phyloP scores from a whole-genome alignment of 2,888 invertebrate species.

The Trypoxylon attenuatum region DNA sequence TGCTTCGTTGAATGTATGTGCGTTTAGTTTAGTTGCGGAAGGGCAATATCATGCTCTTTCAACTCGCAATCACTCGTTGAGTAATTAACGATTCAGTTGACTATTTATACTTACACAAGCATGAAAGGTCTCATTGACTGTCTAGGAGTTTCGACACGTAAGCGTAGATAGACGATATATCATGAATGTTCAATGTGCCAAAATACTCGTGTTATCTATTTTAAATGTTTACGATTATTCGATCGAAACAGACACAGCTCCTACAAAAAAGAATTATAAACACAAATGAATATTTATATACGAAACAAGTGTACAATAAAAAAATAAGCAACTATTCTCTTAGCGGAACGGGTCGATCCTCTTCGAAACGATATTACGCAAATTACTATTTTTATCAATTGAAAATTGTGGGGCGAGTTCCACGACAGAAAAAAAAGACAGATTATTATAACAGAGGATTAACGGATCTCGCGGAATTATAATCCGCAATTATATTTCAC shows the following conservation, averaged over 20 bases:
- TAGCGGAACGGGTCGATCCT: conserved; percentile 28
- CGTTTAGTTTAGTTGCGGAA: neutral
- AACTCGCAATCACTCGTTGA: neutral
- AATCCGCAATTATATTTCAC: no score
- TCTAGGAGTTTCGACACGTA: conserved; percentile 38
- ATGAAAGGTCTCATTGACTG: conserved; percentile 42
- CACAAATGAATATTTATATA: conserved; percentile 61
- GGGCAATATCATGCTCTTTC: neutral
- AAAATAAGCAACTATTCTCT: conserved; percentile 36
- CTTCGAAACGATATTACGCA: conserved; percentile 18
- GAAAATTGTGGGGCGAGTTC: no score
- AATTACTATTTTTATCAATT: conserved; percentile 38
- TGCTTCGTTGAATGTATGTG: neutral
- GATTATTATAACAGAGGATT: no score
- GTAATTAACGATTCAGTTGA: neutral
- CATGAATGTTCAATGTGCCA: conserved; percentile 71
- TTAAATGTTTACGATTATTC: conserved; percentile 66
- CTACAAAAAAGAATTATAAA: conserved; percentile 42
- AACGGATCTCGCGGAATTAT: no score
- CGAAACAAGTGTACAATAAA: conserved; percentile 51
- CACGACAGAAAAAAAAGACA: no score
- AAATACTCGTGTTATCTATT: conserved; percentile 71
- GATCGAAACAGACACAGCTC: conserved; percentile 17
- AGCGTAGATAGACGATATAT: conserved; percentile 35
- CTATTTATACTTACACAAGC: conserved; percentile 43